A percentile compares a stretch with the other conserved stretches of the same genome.
phyloP scores from a whole-genome alignment of 1,140 invertebrate genomes.

The Phenacoccus solenopsis region DNA sequence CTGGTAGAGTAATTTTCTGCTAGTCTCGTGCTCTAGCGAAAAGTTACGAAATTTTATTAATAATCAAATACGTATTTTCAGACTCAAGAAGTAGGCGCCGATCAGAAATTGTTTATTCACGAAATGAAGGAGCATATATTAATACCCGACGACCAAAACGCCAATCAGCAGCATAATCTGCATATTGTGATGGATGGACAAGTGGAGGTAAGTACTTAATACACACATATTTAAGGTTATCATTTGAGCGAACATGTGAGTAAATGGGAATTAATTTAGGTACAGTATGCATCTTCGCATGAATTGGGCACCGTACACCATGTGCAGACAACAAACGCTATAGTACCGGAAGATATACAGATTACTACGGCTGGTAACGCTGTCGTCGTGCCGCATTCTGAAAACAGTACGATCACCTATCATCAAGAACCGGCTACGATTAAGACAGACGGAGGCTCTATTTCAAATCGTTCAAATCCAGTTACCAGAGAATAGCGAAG shows the following conservation, averaged over 20 bases:
- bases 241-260: too few relatives aligned
- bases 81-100: not conserved
- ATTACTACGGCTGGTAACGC: conserved; percentile 21
- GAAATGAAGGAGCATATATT: not conserved
- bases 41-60: too few relatives aligned
- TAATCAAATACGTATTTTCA: not conserved
- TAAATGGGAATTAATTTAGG: conserved; percentile 20
- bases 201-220: conserved; percentile 4
- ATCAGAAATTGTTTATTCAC: conserved; percentile 5
- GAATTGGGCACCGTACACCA: conserved; percentile 20
- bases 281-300: conserved; percentile 19
- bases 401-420: conserved; percentile 10
- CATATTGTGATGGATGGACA: conserved; percentile 8
- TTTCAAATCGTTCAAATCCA: conserved; percentile 29
- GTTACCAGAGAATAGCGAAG: conserved; percentile 24
- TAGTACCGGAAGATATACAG: conserved; percentile 20
- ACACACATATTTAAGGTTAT: too few relatives aligned
- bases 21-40: not conserved
- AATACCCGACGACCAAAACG: not conserved
- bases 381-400: conserved; percentile 21
- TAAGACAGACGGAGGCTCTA: conserved; percentile 26
- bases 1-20: conserved; percentile 20
- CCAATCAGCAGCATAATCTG: not conserved
- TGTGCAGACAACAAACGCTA: conserved; percentile 19
- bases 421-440: conserved; percentile 25